Base-by-base conservation (phyloP, 2,113 vertebrate genomes). In the Megaceryle torquata region DNA sequence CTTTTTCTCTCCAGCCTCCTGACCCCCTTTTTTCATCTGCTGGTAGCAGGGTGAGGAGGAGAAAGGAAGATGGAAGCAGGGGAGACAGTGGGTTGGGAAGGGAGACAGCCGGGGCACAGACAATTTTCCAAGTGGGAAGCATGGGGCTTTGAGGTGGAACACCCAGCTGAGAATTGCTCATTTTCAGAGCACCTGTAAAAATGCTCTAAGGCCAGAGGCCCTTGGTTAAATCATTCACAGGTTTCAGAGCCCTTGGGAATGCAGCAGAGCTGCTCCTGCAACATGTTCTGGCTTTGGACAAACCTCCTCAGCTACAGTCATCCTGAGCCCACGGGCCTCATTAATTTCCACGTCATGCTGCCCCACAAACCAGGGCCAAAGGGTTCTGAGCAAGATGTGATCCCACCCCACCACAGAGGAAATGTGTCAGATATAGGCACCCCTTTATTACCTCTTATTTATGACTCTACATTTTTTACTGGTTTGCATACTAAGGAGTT, bases 1-100 rank as follows among this genome's bases (percentile, higher is more conserved):
- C 22, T 92, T 89, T 95, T 84, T 35, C 63, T 64, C 81, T 54
- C 60, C 81, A 84, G 11, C 53, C 69, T 91, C 31, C 78, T 88
- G 78, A 28, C 56, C 75, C 86, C 18, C 15, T 37, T 50, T 63
- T 35, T 11, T 24, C 35, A 72, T 37, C 70, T 41, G 89, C 70
- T 71, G 61, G 11, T 20, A 33, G 54, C 4, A 3, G 35, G 61
- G 15, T n/a, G 11, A 33, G 48, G 11, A 28, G 48, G 13, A 51
- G 18, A 33, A 59, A 13, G 76, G 59, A 21, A 43, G 44, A 6
- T 3, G 0, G 61, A 21, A 69, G 43, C 31, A 5, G 35, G 41
- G 35, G 41, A 28, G 33, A 15, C 25, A 31, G 39, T 13, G 0
- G 37, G 25, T 3, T 15, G 25, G 18, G 39, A 17, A 59, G 56